phyloP scores from a whole-genome alignment of 2,113 vertebrate genomes.

The Mobula birostris region DNA sequence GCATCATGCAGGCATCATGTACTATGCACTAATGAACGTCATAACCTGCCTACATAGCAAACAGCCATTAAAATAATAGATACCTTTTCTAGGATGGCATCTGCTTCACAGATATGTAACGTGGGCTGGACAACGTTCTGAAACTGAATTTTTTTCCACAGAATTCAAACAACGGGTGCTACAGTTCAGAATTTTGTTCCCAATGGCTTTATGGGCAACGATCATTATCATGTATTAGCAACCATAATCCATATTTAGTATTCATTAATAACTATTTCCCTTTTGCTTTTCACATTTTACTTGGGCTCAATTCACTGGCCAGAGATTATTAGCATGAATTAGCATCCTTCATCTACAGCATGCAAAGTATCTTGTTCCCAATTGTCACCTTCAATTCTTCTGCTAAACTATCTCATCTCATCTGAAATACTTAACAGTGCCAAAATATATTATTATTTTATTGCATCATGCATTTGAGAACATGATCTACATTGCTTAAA shows the following conservation, averaged over 20 bases:
- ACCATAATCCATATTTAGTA: slow-evolving; percentile 18
- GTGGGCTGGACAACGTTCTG: no score
- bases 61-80: no score
- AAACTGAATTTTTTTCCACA: no score
- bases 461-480: neutral
- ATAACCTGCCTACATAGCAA: no score
- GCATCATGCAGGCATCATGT: no score
- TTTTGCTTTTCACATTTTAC: slow-evolving; percentile 31
- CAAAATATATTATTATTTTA: neutral
- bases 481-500: neutral
- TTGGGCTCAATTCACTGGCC: neutral
- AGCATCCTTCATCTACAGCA: slow-evolving; percentile 28
- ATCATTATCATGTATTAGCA: slow-evolving; percentile 30
- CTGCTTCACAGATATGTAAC: no score
- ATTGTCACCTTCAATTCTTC: neutral
- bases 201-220: neutral
- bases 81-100: no score
- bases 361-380: slow-evolving; percentile 24
- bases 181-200: no score
- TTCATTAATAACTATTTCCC: slow-evolving; percentile 25
- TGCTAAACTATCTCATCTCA: slow-evolving; percentile 8
- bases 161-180: no score
- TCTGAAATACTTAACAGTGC: neutral
- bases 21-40: no score
- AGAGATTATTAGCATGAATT: slow-evolving; percentile 28